Conservation (phyloP, 2,888 invertebrate species). For the Cantharis rufa region DNA sequence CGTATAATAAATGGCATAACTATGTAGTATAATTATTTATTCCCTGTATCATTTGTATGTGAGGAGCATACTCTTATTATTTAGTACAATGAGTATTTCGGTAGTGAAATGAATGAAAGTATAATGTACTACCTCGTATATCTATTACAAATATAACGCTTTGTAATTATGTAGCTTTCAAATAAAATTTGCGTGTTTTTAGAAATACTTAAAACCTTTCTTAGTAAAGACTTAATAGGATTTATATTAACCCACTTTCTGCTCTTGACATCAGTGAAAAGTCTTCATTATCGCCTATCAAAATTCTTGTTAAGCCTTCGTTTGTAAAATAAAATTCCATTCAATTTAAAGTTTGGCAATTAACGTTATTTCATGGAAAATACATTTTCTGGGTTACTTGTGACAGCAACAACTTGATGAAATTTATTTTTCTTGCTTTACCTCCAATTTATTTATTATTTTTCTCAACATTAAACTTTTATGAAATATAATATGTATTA, state of each 20-base stretch:
- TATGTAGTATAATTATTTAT: too few species aligned
- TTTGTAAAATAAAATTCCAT: neutral
- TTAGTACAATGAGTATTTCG: neutral
- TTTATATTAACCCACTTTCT: slow-evolving; percentile 20
- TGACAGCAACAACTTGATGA: neutral
- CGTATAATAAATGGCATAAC: too few species aligned
- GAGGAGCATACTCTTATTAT: too few species aligned
- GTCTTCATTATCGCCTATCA: slow-evolving; percentile 17
- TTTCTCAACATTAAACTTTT: neutral
- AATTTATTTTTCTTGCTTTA: slow-evolving; percentile 7
- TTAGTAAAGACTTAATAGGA: slow-evolving; percentile 2
- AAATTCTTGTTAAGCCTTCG: slow-evolving; percentile 13
- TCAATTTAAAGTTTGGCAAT: slow-evolving; percentile 23
- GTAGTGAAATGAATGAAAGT: neutral
- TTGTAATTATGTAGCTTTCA: neutral
- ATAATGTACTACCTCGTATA: neutral
- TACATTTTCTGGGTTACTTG: neutral
- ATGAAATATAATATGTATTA: neutral
- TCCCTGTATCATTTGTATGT: too few species aligned
- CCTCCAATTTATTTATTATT: neutral
- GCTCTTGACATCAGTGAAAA: slow-evolving; percentile 21
- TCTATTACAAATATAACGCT: neutral
- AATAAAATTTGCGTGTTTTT: slow-evolving; percentile 1
- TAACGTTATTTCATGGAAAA: slow-evolving; percentile 17
- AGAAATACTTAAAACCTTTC: slow-evolving; percentile 1